phyloP scores from a whole-genome alignment of 2,888 invertebrate species.

The Lutraria lutraria region DNA sequence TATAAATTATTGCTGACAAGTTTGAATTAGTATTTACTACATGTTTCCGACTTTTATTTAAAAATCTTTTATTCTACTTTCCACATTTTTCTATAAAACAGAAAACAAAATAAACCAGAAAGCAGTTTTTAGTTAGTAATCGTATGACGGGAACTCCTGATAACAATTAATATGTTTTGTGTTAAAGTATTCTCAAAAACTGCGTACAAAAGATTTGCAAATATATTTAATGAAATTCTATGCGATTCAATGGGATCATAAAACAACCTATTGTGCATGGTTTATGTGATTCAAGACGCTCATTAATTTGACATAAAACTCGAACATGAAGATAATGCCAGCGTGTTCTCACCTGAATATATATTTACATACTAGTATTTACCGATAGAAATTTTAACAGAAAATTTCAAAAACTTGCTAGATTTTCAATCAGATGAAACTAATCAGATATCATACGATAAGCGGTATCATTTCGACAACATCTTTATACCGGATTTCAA shows the following conservation, averaged over 20 bases:
- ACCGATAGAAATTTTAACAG: neutral
- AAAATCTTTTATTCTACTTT: neutral
- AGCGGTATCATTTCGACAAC: neutral
- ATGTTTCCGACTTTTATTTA: neutral
- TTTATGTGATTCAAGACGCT: neutral
- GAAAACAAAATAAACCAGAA: neutral
- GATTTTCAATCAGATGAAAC: constrained; percentile 3
- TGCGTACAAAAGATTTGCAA: neutral
- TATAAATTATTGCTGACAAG: neutral
- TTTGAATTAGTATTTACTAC: neutral
- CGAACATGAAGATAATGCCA: neutral
- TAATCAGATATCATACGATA: neutral
- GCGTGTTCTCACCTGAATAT: neutral
- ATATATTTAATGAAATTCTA: constrained; percentile 23
- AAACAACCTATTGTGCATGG: neutral
- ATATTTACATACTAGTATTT: neutral
- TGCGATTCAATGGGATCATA: neutral
- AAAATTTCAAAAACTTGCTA: neutral
- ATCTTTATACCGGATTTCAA: neutral
- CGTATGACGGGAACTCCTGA: neutral
- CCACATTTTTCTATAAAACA: neutral
- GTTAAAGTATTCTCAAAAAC: neutral
- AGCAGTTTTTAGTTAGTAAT: neutral
- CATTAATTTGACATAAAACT: constrained; percentile 9
- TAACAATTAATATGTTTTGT: constrained; percentile 4